A percentile compares a stretch with the other conserved stretches of the same genome.
Evolutionary conservation across 2,888 invertebrate species (phyloP).

Genomic region (Patella depressa): DNA sequence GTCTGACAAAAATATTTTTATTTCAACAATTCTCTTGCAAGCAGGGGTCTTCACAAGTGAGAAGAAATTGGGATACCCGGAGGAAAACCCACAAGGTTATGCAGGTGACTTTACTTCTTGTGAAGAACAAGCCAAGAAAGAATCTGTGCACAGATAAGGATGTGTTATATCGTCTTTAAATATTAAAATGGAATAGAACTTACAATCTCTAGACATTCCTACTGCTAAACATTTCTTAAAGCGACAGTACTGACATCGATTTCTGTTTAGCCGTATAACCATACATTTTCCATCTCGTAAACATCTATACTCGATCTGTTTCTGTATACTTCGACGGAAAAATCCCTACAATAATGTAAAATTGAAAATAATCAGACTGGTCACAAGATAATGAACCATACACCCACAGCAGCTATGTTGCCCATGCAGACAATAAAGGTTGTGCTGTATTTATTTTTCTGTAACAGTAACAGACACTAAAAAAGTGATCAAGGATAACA

Average conservation of each 20-base stretch:
- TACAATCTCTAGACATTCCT: constrained; percentile 70
- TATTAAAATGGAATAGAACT: constrained; percentile 32
- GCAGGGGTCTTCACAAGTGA: no score
- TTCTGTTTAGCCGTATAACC: constrained; percentile 69
- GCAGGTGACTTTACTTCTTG: background rate
- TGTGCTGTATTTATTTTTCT: no score
- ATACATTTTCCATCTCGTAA: constrained; percentile 69
- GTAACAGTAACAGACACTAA: background rate
- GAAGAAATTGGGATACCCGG: no score
- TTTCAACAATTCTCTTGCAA: no score
- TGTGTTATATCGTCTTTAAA: background rate
- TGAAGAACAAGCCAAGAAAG: background rate
- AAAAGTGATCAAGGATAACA: no score
- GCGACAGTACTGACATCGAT: constrained; percentile 70
- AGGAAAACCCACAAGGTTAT: background rate
- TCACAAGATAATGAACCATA: no score
- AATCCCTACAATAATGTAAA: constrained; percentile 61
- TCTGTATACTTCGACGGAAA: constrained; percentile 70
- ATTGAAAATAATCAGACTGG: no score
- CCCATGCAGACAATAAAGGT: no score
- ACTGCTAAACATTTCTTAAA: constrained; percentile 71
- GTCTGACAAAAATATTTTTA: no score
- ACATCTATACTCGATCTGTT: constrained; percentile 71
- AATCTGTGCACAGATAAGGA: background rate
- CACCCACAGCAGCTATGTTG: no score